Conservation (phyloP, 2,888 invertebrate genomes). For the Geotrupes spiniger region DNA sequence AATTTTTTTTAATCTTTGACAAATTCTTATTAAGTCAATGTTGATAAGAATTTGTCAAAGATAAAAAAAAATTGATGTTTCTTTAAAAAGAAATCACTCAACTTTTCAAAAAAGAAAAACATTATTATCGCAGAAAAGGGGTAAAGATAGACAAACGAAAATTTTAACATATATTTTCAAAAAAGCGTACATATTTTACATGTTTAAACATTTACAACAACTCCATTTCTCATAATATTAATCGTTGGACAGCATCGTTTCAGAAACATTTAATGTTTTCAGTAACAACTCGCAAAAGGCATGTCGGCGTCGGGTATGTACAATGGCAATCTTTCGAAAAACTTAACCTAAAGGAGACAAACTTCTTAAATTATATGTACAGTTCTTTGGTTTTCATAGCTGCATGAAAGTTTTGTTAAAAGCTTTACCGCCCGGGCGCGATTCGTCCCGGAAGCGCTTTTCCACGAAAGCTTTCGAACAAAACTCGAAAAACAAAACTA, state of each 20-base stretch:
- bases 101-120: too few relatives aligned
- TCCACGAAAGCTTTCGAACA: constrained; percentile 39
- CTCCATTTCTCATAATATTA: constrained; percentile 7
- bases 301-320: background rate
- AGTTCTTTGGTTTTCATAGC: constrained; percentile 49
- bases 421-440: constrained; percentile 28
- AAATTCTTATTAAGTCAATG: too few relatives aligned
- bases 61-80: too few relatives aligned
- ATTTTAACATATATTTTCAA: constrained; percentile 23
- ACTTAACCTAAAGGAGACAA: constrained; percentile 8
- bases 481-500: constrained; percentile 36
- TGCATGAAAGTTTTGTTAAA: constrained; percentile 50
- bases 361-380: constrained; percentile 25
- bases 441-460: background rate
- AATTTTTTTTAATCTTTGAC: too few relatives aligned
- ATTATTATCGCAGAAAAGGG: too few relatives aligned
- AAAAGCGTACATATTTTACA: constrained; percentile 23
- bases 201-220: constrained; percentile 12
- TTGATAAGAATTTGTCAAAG: too few relatives aligned
- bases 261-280: constrained; percentile 1
- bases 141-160: too few relatives aligned
- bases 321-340: too few relatives aligned
- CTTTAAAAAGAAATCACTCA: too few relatives aligned
- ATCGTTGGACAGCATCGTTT: constrained; percentile 2
- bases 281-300: background rate